phyloP scores from a whole-genome alignment of 2,797 vertebrate genomes.

The Falco biarmicus region DNA sequence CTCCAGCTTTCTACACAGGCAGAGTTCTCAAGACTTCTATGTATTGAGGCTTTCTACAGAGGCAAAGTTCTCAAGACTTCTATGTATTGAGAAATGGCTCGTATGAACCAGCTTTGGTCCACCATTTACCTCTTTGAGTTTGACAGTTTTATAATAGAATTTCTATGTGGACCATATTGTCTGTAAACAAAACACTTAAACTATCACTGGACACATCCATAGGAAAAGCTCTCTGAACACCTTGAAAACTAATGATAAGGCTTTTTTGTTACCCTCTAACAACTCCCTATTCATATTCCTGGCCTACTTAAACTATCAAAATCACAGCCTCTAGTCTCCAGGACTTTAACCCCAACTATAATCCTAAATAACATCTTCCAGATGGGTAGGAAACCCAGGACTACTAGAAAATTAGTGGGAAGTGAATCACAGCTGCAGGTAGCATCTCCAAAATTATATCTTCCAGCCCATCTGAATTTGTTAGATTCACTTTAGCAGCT shows the following conservation, averaged over 20 bases:
- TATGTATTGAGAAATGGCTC: background rate
- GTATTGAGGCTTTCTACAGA: background rate
- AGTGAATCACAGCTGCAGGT: conserved; percentile 43
- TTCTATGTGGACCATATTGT: background rate
- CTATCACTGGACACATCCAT: background rate
- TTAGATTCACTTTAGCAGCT: conserved; percentile 35
- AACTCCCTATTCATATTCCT: background rate
- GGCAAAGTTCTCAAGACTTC: background rate
- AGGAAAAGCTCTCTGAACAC: background rate
- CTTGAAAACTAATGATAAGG: background rate
- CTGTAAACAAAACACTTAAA: background rate
- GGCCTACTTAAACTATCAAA: background rate
- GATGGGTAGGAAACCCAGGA: background rate
- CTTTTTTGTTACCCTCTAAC: background rate
- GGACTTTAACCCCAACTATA: background rate
- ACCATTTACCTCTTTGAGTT: background rate
- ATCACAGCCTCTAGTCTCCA: background rate
- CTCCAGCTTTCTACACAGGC: background rate
- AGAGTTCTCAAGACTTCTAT: background rate
- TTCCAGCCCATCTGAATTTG: conserved; percentile 29
- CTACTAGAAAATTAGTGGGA: conserved; percentile 15
- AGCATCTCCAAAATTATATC: conserved; percentile 28
- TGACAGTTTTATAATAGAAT: background rate
- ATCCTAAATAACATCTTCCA: conserved; percentile 19
- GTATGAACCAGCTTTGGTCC: background rate